These are phyloP conservation scores for Saturnia japonica DNA, from an alignment of 2,888 invertebrate genomes.

Conservation along the genomic window DNA sequence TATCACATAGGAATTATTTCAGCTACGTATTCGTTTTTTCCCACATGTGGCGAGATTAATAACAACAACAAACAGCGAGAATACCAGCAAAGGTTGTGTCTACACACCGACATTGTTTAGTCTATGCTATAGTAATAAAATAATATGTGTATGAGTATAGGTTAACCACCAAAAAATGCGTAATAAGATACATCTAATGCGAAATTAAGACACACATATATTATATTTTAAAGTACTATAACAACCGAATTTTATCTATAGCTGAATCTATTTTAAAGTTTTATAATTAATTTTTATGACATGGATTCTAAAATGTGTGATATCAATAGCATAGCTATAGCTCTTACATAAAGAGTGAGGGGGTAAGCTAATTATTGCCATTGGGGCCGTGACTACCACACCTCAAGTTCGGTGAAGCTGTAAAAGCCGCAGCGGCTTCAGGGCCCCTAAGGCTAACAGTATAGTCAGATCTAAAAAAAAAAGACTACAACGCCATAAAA, in stretches of 20 bases:
- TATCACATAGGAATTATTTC: slow-evolving; percentile 14
- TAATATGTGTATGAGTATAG: slow-evolving; percentile 19
- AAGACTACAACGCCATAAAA: no score
- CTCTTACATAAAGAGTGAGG: no score
- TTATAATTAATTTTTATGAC: no score
- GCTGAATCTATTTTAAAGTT: no score
- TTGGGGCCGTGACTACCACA: no score
- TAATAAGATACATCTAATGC: background rate
- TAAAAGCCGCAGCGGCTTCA: no score
- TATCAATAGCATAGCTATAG: no score
- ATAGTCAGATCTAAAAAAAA: no score
- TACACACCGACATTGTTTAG: slow-evolving; percentile 41
- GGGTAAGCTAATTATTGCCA: no score
- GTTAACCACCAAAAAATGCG: slow-evolving; percentile 33
- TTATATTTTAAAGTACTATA: background rate
- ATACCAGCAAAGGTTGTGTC: slow-evolving; percentile 30
- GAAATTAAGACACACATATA: background rate
- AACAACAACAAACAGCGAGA: slow-evolving; percentile 32
- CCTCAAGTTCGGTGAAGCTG: no score
- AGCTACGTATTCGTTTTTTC: slow-evolving; percentile 4
- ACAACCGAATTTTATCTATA: background rate
- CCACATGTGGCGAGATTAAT: slow-evolving; percentile 15
- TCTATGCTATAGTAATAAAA: slow-evolving; percentile 35
- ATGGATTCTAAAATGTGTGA: no score
- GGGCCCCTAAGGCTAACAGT: no score